phyloP scores from a whole-genome alignment of 1,140 invertebrate species.

The Venustaconcha ellipsiformis region DNA sequence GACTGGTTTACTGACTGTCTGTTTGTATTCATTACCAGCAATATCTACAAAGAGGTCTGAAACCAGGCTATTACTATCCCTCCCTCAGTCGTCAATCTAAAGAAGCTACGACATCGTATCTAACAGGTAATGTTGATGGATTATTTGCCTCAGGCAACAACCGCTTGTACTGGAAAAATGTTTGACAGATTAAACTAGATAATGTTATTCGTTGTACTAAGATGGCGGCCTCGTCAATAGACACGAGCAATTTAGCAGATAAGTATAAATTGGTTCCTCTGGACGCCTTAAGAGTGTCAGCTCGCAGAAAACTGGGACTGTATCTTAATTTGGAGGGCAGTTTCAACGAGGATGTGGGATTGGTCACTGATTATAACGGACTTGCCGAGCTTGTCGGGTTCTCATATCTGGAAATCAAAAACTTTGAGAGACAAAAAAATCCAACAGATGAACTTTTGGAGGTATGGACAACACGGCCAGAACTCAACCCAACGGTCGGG shows the following conservation, averaged over 20 bases:
- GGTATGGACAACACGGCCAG: slow-evolving; percentile 21
- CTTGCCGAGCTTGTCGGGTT: slow-evolving; percentile 30
- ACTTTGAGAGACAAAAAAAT: slow-evolving; percentile 22
- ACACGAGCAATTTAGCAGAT: background rate
- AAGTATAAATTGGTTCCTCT: slow-evolving; percentile 18
- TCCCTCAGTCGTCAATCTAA: no score
- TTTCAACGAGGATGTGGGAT: slow-evolving; percentile 12
- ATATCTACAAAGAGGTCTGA: no score
- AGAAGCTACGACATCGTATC: no score
- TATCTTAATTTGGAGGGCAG: slow-evolving; percentile 17
- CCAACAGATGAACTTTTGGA: slow-evolving; percentile 24
- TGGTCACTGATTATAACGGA: slow-evolving; percentile 27
- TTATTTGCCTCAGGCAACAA: no score
- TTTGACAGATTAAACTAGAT: no score
- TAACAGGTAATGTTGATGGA: no score
- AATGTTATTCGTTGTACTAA: no score
- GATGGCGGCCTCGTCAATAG: no score
- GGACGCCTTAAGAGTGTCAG: slow-evolving; percentile 13
- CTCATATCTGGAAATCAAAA: slow-evolving; percentile 22
- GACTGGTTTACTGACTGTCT: no score
- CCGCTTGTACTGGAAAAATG: no score
- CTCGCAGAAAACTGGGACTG: slow-evolving; percentile 15
- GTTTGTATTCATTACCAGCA: no score
- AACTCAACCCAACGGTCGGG: slow-evolving; percentile 23
- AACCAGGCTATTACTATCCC: no score